Percentiles rank a stretch among this genome's conserved stretches.
phyloP scores from a whole-genome alignment of 2,113 vertebrate species.

The Passer montanus region DNA sequence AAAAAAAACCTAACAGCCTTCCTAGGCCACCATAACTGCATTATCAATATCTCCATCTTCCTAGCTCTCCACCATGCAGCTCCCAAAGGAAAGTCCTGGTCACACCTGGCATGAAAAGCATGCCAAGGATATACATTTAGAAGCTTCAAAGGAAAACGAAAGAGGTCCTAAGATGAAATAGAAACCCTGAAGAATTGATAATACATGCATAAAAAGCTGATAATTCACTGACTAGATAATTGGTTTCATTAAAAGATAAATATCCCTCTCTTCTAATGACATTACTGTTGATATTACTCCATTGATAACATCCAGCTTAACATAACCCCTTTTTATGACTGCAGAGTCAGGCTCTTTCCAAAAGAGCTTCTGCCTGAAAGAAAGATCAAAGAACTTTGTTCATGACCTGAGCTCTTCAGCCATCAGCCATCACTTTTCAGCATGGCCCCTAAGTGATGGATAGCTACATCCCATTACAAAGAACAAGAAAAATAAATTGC shows the following conservation, averaged over 20 bases:
- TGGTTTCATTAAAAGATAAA: conserved; percentile 37
- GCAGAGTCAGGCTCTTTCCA: not conserved
- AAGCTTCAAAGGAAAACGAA: not conserved
- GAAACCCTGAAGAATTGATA: not conserved
- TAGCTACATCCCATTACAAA: not conserved
- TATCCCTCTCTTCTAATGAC: not conserved
- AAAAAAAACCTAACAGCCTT: not conserved
- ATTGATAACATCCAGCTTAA: not conserved
- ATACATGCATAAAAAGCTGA: not conserved
- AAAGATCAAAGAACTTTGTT: not conserved
- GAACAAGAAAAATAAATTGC: not conserved
- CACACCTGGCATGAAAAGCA: not conserved
- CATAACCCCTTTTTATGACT: not conserved
- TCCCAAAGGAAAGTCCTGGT: not conserved
- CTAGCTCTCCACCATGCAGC: not conserved
- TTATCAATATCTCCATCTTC: not conserved
- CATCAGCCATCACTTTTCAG: not conserved
- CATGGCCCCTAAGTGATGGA: not conserved
- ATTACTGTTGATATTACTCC: not conserved
- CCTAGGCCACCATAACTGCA: not conserved
- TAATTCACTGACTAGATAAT: not conserved
- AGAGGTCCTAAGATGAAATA: not conserved
- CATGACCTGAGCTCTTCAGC: not conserved
- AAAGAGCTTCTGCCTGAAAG: not conserved
- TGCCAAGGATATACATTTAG: not conserved